A percentile compares a stretch with the other conserved stretches of the same genome.
These are phyloP conservation scores for Semicossyphus pulcher DNA, from an alignment of 2,113 vertebrate species.

Conservation along the genomic window DNA sequence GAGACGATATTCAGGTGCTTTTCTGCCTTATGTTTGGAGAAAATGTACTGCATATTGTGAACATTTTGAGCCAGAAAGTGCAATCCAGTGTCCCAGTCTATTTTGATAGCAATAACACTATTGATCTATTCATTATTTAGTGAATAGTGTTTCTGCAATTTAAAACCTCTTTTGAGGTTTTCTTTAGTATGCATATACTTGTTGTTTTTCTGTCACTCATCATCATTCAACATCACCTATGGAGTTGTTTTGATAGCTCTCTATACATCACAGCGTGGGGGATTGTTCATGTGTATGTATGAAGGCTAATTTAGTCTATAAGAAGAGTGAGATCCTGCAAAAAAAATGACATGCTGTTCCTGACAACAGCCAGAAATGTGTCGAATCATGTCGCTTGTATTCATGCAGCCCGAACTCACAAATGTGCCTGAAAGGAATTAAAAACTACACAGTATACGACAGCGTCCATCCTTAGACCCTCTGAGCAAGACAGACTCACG, in stretches of 20 bases:
- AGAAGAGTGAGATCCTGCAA: not conserved
- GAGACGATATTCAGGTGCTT: not conserved
- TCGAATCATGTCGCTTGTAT: not conserved
- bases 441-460: too few relatives aligned
- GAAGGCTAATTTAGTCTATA: not conserved
- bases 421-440: not conserved
- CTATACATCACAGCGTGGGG: not conserved
- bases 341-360: not conserved
- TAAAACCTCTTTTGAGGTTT: not conserved
- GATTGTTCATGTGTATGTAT: not conserved
- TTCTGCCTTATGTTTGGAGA: not conserved
- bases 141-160: too few relatives aligned
- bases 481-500: too few relatives aligned
- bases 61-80: too few relatives aligned
- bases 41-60: conserved; percentile 5
- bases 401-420: not conserved
- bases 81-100: not conserved
- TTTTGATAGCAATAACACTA: not conserved
- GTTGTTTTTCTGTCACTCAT: not conserved
- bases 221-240: not conserved
- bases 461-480: too few relatives aligned
- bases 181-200: not conserved
- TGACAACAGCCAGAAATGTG: not conserved
- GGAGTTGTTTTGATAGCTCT: not conserved
- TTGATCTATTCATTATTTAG: not conserved